These are phyloP conservation scores for Clarias platycephalus DNA, from an alignment of 2,797 vertebrate species.

Conservation along the genomic window DNA sequence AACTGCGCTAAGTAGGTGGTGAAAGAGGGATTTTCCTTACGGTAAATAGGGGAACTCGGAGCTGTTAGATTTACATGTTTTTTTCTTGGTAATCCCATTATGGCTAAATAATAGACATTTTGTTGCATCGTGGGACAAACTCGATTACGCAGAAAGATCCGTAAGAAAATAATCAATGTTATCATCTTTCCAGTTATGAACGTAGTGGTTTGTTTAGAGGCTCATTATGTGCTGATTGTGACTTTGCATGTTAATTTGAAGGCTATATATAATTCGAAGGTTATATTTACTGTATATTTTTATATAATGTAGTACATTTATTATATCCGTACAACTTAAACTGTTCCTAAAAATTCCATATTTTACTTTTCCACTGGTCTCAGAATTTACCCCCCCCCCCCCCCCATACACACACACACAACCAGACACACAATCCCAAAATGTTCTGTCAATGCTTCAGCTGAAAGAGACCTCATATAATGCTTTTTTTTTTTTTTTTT, in stretches of 20 bases:
- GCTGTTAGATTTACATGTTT: constrained; percentile 11
- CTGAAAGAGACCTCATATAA: too few species aligned
- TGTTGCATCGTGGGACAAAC: background rate
- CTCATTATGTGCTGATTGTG: background rate
- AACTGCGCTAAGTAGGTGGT: constrained; percentile 34
- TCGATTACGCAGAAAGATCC: background rate
- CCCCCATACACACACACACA: too few species aligned
- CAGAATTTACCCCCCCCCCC: too few species aligned
- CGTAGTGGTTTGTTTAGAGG: background rate
- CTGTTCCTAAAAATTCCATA: too few species aligned
- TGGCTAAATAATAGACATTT: background rate
- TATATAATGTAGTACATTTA: too few species aligned
- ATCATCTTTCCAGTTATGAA: background rate
- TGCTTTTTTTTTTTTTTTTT: too few species aligned
- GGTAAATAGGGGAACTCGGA: constrained; percentile 10
- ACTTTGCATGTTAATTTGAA: background rate
- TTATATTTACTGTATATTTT: too few species aligned
- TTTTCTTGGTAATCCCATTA: constrained; percentile 10
- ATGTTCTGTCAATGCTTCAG: too few species aligned
- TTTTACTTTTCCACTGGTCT: too few species aligned
- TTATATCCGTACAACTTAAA: too few species aligned
- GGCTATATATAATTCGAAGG: too few species aligned
- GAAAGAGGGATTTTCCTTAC: constrained; percentile 36
- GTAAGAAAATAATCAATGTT: background rate
- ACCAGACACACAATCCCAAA: too few species aligned